Conservation (phyloP, 2,113 vertebrate genomes). For the Campylomormyrus tamandua region DNA sequence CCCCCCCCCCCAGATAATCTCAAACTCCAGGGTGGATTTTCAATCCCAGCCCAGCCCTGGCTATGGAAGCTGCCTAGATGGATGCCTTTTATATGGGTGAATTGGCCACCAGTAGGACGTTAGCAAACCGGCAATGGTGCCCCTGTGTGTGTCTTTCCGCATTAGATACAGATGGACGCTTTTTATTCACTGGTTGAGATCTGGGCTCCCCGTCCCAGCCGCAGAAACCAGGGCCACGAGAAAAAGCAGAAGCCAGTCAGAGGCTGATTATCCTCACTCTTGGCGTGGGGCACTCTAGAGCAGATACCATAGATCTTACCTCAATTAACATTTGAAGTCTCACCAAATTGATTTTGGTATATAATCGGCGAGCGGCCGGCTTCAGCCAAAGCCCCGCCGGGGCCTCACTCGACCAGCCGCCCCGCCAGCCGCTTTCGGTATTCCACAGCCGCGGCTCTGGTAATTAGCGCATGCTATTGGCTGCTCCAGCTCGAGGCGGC, state of each 20-base stretch:
- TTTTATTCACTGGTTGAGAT: background rate
- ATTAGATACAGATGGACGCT: background rate
- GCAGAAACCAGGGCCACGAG: background rate
- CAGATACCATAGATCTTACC: slow-evolving; percentile 20
- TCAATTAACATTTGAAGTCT: slow-evolving; percentile 34
- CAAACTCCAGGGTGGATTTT: background rate
- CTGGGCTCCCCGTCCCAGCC: background rate
- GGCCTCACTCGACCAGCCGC: slow-evolving; percentile 10
- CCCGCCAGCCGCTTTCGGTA: slow-evolving; percentile 32
- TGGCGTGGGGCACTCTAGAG: background rate
- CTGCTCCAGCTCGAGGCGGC: slow-evolving; percentile 30
- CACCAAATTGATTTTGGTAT: slow-evolving; percentile 40
- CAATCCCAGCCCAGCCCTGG: background rate
- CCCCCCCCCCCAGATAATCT: background rate
- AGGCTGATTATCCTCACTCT: background rate
- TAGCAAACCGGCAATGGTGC: background rate
- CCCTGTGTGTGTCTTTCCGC: background rate
- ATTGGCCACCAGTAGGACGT: background rate
- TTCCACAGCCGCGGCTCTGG: slow-evolving; percentile 33
- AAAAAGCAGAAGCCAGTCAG: background rate
- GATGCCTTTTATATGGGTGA: background rate
- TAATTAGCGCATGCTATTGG: slow-evolving; percentile 39
- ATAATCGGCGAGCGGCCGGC: slow-evolving; percentile 32
- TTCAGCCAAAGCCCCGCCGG: background rate
- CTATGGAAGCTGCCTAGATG: background rate